These are phyloP conservation scores for Melipona quadrifasciata DNA, from an alignment of 1,140 invertebrate species.

Conservation along the genomic window DNA sequence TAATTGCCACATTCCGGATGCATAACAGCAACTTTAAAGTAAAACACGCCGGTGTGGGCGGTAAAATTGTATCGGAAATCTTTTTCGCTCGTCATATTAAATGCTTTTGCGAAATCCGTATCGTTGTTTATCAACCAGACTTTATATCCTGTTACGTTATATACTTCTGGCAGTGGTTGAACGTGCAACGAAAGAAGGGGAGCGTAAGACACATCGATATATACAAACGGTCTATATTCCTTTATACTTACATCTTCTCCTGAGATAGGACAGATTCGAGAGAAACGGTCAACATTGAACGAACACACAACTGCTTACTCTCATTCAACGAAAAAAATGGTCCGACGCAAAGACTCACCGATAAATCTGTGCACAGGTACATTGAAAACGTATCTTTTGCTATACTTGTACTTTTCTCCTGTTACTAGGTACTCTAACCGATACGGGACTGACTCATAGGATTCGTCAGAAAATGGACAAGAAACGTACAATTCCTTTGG, in stretches of 20 bases:
- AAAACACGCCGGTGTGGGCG: constrained; percentile 69
- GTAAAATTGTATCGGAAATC: constrained; percentile 68
- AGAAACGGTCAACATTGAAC: background rate
- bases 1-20: constrained; percentile 71
- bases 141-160: constrained; percentile 73
- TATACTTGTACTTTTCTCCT: constrained; percentile 69
- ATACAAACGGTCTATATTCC: constrained; percentile 74
- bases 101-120: constrained; percentile 53
- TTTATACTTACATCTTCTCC: constrained; percentile 59
- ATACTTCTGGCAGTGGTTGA: constrained; percentile 72
- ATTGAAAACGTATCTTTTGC: constrained; percentile 74
- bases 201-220: constrained; percentile 73
- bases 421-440: constrained; percentile 71
- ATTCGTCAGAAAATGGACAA: constrained; percentile 70
- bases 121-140: constrained; percentile 74
- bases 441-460: constrained; percentile 71
- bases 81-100: constrained; percentile 30
- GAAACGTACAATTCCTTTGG: constrained; percentile 70
- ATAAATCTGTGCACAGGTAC: constrained; percentile 73
- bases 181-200: constrained; percentile 69
- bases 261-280: constrained; percentile 33
- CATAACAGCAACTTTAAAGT: constrained; percentile 76
- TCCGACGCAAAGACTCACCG: constrained; percentile 55
- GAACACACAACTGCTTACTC: background rate
- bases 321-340: background rate